Conservation (phyloP, 2,797 vertebrate genomes). For the Falco naumanni region DNA sequence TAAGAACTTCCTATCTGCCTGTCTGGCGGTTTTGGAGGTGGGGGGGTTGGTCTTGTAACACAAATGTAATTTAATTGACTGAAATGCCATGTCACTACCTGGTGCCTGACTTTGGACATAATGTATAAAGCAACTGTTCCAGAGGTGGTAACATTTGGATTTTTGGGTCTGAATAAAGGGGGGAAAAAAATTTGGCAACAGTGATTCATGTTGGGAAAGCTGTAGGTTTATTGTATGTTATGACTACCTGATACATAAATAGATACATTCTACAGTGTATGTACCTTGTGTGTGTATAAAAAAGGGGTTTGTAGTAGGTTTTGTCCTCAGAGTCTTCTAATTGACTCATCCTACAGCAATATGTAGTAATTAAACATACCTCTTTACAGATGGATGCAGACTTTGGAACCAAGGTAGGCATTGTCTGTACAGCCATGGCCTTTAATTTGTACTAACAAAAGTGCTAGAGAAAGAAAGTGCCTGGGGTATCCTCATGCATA, state of each 20-base stretch:
- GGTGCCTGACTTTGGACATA: not conserved
- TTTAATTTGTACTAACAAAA: not conserved
- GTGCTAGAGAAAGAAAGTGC: not conserved
- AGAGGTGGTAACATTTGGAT: not conserved
- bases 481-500: not conserved
- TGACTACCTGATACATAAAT: not conserved
- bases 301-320: not conserved
- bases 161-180: not conserved
- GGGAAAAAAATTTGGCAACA: not conserved
- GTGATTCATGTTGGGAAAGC: not conserved
- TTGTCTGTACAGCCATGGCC: not conserved
- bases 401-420: not conserved
- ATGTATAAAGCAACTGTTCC: not conserved
- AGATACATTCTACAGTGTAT: not conserved
- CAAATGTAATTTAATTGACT: not conserved
- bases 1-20: not conserved
- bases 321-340: not conserved
- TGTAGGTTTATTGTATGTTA: not conserved
- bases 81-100: not conserved
- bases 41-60: not conserved
- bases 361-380: not conserved
- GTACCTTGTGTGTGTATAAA: not conserved
- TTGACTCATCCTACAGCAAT: not conserved
- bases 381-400: not conserved
- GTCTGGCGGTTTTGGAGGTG: too few relatives aligned